Evolutionary conservation across 2,888 invertebrate genomes (phyloP), one percentile per base, ranked within the genome.

Genomic region (Ligdia adustata): DNA sequence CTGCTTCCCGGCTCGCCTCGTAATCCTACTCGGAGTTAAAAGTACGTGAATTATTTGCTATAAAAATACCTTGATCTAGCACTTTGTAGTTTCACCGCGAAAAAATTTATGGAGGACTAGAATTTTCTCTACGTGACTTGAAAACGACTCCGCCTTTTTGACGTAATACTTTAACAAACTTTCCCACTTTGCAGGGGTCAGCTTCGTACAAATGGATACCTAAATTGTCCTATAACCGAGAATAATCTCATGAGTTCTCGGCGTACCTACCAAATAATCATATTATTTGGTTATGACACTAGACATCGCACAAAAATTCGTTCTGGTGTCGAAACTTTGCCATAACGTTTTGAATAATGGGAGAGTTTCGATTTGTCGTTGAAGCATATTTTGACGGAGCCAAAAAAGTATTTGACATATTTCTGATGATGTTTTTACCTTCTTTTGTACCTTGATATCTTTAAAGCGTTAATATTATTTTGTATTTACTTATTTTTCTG

Each of bases 31-130:
- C 16, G 37, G 13, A 28, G 38, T 33, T 43, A 27, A 42, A 44
- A 49, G 15, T 33, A 37, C 38, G 32, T 49, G 38, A 49, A 43
- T 49, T 49, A 49, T 48, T 38, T 33, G 48, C 28, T 13, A 48
- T 43, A 48, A 48, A 47, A 48, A 42, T 38, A 33, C 32, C 42
- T 39, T 38, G 28, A 49, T 32, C 28, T 31, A 38, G 9, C 37
- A 22, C 37, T 43, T 38, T 13, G 42, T 42, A 42, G 38, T 39
- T 43, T 33, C 16, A 33, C 27, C n/a, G 15, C 32, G 35, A 41
- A 37, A 38, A 40, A 35, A 14, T 47, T 22, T 39, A 31, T 13
- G 20, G 12, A 47, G 27, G 41, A 33, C 12, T 32, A 20, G 14
- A 37, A 47, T 27, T 35, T 37, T 5, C 18, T 9, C n/a, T 48